phyloP scores from a whole-genome alignment of 2,888 invertebrate genomes.

The Stratiomys singularior region DNA sequence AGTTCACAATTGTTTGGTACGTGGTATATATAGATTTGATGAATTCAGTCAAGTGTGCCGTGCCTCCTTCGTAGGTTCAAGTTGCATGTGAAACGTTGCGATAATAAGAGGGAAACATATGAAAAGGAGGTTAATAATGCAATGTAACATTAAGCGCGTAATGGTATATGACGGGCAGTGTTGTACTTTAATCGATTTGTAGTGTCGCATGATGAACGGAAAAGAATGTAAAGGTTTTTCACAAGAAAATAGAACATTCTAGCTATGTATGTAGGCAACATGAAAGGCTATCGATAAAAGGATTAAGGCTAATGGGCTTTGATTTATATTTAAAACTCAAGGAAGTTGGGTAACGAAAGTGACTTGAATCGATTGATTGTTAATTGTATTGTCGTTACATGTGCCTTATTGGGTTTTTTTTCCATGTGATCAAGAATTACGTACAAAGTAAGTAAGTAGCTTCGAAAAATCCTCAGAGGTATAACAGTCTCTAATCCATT shows the following conservation, averaged over 20 bases:
- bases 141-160: slow-evolving; percentile 11
- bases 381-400: no score
- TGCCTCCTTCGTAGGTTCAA: background rate
- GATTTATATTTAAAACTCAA: background rate
- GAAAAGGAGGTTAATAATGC: slow-evolving; percentile 13
- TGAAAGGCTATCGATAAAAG: background rate
- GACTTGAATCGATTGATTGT: background rate
- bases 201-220: background rate
- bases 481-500: no score
- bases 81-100: background rate
- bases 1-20: background rate
- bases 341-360: background rate
- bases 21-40: background rate
- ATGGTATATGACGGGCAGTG: slow-evolving; percentile 3
- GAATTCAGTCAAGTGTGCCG: slow-evolving; percentile 1
- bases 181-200: background rate
- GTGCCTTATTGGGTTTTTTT: no score
- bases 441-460: no score
- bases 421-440: no score
- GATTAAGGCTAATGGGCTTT: slow-evolving; percentile 17
- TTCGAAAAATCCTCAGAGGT: no score
- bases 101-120: background rate
- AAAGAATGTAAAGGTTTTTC: background rate
- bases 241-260: no score
- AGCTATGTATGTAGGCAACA: background rate